Evolutionary conservation across 2,888 invertebrate species (phyloP).

Genomic region (Serripes groenlandicus): DNA sequence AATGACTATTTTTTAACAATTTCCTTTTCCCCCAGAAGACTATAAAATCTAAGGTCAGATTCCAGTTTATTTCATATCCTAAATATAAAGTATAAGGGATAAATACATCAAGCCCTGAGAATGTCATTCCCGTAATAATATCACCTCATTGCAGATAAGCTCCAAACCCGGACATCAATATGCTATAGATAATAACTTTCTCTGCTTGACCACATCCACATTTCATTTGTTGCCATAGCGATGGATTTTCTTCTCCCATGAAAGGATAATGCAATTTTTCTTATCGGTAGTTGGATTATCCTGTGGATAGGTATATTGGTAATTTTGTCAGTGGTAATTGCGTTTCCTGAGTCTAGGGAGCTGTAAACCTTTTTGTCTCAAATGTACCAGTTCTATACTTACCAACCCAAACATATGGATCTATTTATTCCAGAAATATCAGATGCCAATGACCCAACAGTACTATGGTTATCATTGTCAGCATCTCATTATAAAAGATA

Average conservation of each 20-base stretch:
- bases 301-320: slow-evolving; percentile 21
- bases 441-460: background rate
- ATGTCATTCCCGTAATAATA: too few species aligned
- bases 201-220: slow-evolving; percentile 17
- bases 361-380: background rate
- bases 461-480: background rate
- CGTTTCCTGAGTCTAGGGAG: slow-evolving; percentile 2
- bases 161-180: slow-evolving; percentile 10
- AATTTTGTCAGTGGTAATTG: slow-evolving; percentile 23
- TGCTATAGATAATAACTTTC: slow-evolving; percentile 25
- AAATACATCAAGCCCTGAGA: too few species aligned
- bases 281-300: slow-evolving; percentile 20
- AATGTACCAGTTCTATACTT: background rate
- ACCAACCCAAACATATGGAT: background rate
- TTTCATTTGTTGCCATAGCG: slow-evolving; percentile 22
- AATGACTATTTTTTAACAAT: too few species aligned
- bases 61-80: too few species aligned
- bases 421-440: background rate
- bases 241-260: slow-evolving; percentile 12
- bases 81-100: too few species aligned
- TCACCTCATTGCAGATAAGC: background rate
- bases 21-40: too few species aligned
- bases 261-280: slow-evolving; percentile 21
- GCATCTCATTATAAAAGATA: too few species aligned
- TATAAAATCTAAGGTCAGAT: too few species aligned